Conservation (phyloP, 2,113 vertebrate genomes). For the Nothocercus julius region DNA sequence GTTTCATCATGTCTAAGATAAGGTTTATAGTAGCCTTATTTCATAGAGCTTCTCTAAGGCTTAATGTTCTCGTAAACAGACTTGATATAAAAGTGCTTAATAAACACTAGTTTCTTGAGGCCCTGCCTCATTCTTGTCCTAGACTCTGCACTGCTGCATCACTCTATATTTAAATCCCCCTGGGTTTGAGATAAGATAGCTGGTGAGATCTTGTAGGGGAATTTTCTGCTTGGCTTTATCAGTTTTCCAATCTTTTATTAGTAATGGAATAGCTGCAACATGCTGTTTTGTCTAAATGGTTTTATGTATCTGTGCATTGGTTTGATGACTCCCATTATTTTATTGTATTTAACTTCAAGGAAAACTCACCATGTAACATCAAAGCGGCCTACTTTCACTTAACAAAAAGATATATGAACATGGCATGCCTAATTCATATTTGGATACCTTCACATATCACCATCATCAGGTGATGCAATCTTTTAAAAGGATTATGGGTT, state of each 20-base stretch:
- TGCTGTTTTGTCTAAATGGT: neutral
- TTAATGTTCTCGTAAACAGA: neutral
- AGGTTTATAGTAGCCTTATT: neutral
- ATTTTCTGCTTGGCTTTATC: slow-evolving; percentile 39
- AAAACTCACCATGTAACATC: neutral
- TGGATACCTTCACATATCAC: neutral
- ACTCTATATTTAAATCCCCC: slow-evolving; percentile 46
- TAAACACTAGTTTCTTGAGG: neutral
- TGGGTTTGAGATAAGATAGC: slow-evolving; percentile 33
- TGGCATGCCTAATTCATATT: neutral
- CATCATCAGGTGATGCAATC: no score
- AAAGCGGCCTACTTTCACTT: neutral
- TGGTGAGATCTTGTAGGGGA: slow-evolving; percentile 38
- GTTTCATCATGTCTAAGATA: neutral
- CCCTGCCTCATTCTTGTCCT: neutral
- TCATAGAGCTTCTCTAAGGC: neutral
- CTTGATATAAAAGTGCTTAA: neutral
- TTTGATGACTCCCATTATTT: neutral
- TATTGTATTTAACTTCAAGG: neutral
- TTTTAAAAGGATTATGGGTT: neutral
- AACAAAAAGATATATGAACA: neutral
- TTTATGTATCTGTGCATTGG: neutral
- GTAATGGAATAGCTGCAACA: neutral
- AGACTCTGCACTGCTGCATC: neutral
- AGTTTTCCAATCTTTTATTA: slow-evolving; percentile 22